Percentiles rank a stretch among this genome's conserved stretches.
Conservation (phyloP, 2,113 vertebrate genomes). For the Cyprinus carpio region DNA sequence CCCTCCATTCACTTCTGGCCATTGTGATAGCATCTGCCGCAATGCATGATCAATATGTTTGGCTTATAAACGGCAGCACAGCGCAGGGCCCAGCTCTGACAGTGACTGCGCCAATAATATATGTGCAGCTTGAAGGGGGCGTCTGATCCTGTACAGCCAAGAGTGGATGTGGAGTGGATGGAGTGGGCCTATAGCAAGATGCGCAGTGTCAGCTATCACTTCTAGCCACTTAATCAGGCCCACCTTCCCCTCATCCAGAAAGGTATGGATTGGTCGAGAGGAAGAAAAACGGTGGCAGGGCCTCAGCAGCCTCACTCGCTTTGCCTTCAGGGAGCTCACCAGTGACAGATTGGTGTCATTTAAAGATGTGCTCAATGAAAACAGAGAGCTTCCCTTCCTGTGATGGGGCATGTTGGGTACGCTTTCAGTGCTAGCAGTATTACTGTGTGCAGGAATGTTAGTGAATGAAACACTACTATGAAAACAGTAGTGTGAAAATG, state of each 20-base stretch:
- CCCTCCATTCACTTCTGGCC: slow-evolving; percentile 49
- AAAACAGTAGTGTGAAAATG: too few relatives aligned
- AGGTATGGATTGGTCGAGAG: slow-evolving; percentile 21
- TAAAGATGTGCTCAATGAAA: slow-evolving; percentile 5
- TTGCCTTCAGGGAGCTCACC: not conserved
- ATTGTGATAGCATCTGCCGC: slow-evolving; percentile 69
- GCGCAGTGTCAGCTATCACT: slow-evolving; percentile 31
- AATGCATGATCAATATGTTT: slow-evolving; percentile 77
- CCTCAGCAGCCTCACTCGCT: not conserved
- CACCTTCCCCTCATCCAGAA: slow-evolving; percentile 18
- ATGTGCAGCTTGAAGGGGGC: slow-evolving; percentile 63
- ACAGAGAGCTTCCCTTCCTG: not conserved
- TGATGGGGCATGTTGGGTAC: not conserved
- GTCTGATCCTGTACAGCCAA: slow-evolving; percentile 26
- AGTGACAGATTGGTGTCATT: slow-evolving; percentile 22
- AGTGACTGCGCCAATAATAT: slow-evolving; percentile 74
- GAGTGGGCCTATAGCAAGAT: slow-evolving; percentile 57
- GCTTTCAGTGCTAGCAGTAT: too few relatives aligned
- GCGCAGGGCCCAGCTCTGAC: slow-evolving; percentile 66
- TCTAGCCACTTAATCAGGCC: slow-evolving; percentile 29
- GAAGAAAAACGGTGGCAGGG: not conserved
- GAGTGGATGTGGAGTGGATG: slow-evolving; percentile 61
- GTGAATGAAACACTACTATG: too few relatives aligned
- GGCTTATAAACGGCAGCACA: slow-evolving; percentile 74
- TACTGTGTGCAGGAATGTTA: not conserved